Conservation (phyloP, 2,797 vertebrate genomes). For the Myoxocephalus aenaeus region DNA sequence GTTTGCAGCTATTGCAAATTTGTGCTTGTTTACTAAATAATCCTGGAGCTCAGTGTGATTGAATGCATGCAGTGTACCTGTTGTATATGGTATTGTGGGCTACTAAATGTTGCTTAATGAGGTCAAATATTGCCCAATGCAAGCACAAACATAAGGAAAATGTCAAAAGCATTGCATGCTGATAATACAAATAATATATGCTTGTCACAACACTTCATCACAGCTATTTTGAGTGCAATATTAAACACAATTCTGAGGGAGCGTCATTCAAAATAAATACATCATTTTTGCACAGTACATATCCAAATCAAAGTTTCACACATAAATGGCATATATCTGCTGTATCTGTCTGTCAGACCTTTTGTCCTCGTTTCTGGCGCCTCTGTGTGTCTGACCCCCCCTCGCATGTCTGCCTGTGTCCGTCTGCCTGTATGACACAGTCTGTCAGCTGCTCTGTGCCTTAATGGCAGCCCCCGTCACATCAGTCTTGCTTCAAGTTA, state of each 20-base stretch:
- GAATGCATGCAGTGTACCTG: not conserved
- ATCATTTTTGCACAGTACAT: slow-evolving; percentile 12
- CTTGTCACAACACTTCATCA: not conserved
- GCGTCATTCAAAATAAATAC: slow-evolving; percentile 23
- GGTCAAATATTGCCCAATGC: not conserved
- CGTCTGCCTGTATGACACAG: slow-evolving; percentile 59
- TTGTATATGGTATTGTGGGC: not conserved
- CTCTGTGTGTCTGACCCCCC: slow-evolving; percentile 17
- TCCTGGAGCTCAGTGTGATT: not conserved
- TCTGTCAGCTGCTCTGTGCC: slow-evolving; percentile 65
- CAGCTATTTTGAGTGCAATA: slow-evolving; percentile 4
- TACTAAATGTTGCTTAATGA: not conserved
- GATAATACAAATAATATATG: not conserved
- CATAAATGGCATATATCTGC: slow-evolving; percentile 18
- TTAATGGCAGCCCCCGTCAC: slow-evolving; percentile 70
- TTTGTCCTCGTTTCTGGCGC: slow-evolving; percentile 39
- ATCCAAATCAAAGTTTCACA: slow-evolving; percentile 26
- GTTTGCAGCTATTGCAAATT: not conserved
- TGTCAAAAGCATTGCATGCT: not conserved
- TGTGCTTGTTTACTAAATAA: not conserved
- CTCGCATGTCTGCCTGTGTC: slow-evolving; percentile 33
- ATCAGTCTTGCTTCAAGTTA: slow-evolving; percentile 66
- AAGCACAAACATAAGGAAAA: not conserved
- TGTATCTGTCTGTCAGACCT: slow-evolving; percentile 32
- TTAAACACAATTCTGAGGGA: slow-evolving; percentile 5